phyloP scores from a whole-genome alignment of 2,113 vertebrate genomes.

The Proteles cristata region DNA sequence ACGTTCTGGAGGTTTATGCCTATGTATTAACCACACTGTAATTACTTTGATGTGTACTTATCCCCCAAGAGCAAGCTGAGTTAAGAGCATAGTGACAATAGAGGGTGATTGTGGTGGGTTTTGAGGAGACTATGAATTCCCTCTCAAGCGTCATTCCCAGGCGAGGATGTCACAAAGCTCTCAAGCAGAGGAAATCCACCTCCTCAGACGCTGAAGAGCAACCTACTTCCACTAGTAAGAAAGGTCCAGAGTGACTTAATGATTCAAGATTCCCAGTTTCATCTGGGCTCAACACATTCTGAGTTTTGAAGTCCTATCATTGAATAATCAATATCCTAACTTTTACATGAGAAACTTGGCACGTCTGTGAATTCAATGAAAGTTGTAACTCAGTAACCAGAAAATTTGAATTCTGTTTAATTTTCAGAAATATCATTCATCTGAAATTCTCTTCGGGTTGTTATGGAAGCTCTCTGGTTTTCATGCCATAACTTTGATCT shows the following conservation, averaged over 20 bases:
- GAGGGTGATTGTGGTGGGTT: not conserved
- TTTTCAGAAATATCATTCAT: constrained; percentile 14
- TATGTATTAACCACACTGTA: not conserved
- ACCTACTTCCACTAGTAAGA: not conserved
- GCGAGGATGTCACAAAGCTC: not conserved
- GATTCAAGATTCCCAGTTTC: not conserved
- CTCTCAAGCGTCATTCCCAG: not conserved
- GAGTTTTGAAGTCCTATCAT: not conserved
- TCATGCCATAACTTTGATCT: not conserved
- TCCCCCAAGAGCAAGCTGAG: not conserved
- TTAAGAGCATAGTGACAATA: not conserved
- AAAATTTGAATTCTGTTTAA: constrained; percentile 42
- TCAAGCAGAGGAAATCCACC: not conserved
- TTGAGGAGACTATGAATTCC: not conserved
- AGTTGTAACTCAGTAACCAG: not conserved
- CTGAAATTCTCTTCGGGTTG: not conserved
- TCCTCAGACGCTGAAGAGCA: not conserved
- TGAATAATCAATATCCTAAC: not conserved
- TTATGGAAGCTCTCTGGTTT: not conserved
- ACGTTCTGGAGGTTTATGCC: not conserved
- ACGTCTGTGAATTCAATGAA: constrained; percentile 2
- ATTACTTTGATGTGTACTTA: not conserved
- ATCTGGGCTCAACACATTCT: not conserved
- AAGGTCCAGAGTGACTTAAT: not conserved
- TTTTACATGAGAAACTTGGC: not conserved